Conservation (phyloP, 2,113 vertebrate genomes). For the Caracal caracal region DNA sequence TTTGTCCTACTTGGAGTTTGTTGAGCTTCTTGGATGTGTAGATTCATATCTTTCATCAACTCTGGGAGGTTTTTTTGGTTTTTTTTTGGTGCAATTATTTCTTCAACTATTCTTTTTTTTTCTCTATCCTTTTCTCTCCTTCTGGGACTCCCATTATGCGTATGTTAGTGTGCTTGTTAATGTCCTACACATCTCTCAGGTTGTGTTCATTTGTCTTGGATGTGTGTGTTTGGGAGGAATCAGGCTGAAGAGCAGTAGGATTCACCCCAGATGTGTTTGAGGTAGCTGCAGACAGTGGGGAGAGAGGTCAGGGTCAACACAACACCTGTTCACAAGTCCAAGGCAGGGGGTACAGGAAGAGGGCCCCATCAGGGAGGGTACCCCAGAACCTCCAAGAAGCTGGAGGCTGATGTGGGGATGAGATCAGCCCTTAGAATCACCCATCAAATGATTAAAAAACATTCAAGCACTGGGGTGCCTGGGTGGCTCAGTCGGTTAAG, state of each 20-base stretch:
- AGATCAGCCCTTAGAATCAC: not conserved
- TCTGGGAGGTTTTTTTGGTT: not conserved
- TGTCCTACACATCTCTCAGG: not conserved
- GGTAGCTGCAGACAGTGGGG: not conserved
- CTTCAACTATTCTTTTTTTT: slow-evolving; percentile 6
- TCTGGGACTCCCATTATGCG: not conserved
- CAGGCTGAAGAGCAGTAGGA: not conserved
- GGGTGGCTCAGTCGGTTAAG: no score
- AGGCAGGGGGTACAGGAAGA: not conserved
- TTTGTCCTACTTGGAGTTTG: not conserved
- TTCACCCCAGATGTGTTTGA: not conserved
- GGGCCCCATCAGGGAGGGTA: not conserved
- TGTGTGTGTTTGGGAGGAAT: not conserved
- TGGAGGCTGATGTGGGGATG: not conserved
- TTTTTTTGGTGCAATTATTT: not conserved
- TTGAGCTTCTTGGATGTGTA: not conserved
- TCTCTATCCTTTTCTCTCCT: not conserved
- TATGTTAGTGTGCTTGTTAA: not conserved
- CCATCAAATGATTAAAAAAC: not conserved
- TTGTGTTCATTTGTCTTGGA: not conserved
- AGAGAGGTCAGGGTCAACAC: not conserved
- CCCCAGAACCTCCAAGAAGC: not conserved
- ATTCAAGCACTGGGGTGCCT: not conserved
- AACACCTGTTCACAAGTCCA: not conserved
- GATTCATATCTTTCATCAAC: not conserved